Conservation (phyloP, 2,797 vertebrate species). For the Brachyrhaphis roseni region DNA sequence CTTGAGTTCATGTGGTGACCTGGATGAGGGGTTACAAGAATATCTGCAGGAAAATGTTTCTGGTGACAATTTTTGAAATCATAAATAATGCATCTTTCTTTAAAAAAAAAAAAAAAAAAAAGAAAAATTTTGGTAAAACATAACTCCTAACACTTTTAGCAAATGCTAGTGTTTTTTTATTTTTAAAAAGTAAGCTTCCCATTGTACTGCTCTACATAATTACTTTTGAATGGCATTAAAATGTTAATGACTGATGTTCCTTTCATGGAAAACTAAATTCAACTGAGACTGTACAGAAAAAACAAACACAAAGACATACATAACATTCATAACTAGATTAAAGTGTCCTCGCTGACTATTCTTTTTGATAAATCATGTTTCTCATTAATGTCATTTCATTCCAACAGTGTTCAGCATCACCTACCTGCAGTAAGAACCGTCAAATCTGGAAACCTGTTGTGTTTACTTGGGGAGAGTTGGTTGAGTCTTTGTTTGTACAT, state of each 20-base stretch:
- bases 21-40: background rate
- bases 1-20: background rate
- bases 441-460: too few species aligned
- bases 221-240: background rate
- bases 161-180: too few species aligned
- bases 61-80: too few species aligned
- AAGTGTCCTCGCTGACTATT: background rate
- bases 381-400: too few species aligned
- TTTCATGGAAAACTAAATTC: background rate
- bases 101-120: background rate
- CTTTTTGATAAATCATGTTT: background rate
- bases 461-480: too few species aligned
- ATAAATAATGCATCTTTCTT: too few species aligned
- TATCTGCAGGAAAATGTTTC: too few species aligned
- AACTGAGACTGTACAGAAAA: background rate
- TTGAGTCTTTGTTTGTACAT: too few species aligned
- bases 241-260: background rate
- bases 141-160: too few species aligned
- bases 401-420: too few species aligned
- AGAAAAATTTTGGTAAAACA: too few species aligned
- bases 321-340: background rate
- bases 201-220: background rate
- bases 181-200: background rate
- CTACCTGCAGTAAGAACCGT: too few species aligned
- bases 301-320: background rate